phyloP scores from a whole-genome alignment of 1,140 invertebrate species.

The Micrasema minimum region DNA sequence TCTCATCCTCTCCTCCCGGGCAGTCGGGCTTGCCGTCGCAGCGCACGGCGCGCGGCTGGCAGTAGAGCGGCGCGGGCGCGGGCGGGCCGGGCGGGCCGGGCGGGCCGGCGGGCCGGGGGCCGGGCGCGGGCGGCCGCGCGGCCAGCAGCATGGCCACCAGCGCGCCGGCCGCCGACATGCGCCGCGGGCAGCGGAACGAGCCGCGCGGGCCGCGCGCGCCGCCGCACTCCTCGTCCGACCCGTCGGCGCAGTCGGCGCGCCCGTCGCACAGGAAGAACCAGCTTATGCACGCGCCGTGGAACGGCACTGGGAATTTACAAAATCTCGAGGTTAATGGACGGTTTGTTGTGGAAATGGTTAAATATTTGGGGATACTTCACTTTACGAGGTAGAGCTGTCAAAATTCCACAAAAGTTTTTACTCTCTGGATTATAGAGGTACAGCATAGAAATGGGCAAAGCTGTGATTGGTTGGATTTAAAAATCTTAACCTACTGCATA shows the following conservation, averaged over 20 bases:
- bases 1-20: slow-evolving; percentile 83
- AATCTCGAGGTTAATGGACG: too few relatives aligned
- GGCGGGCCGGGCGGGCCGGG: slow-evolving; percentile 72
- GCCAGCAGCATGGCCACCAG: slow-evolving; percentile 81
- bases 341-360: too few relatives aligned
- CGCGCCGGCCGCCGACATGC: slow-evolving; percentile 71
- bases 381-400: too few relatives aligned
- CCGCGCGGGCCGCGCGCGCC: slow-evolving; percentile 57
- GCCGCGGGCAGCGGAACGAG: slow-evolving; percentile 41
- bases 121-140: slow-evolving; percentile 68
- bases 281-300: slow-evolving; percentile 85
- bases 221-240: slow-evolving; percentile 82
- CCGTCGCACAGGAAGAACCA: slow-evolving; percentile 95
- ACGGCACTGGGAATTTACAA: slow-evolving; percentile 79
- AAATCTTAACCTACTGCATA: too few relatives aligned
- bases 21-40: slow-evolving; percentile 85
- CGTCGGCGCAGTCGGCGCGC: slow-evolving; percentile 86
- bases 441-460: too few relatives aligned
- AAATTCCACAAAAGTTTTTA: too few relatives aligned
- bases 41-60: slow-evolving; percentile 78
- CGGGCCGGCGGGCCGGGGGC: slow-evolving; percentile 71
- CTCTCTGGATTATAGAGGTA: too few relatives aligned
- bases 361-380: too few relatives aligned
- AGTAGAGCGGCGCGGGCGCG: slow-evolving; percentile 77
- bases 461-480: too few relatives aligned